Percentiles rank a stretch among this genome's conserved stretches.
These are phyloP conservation scores for Trichonephila inaurata DNA, from an alignment of 1,140 invertebrate species.

Conservation along the genomic window DNA sequence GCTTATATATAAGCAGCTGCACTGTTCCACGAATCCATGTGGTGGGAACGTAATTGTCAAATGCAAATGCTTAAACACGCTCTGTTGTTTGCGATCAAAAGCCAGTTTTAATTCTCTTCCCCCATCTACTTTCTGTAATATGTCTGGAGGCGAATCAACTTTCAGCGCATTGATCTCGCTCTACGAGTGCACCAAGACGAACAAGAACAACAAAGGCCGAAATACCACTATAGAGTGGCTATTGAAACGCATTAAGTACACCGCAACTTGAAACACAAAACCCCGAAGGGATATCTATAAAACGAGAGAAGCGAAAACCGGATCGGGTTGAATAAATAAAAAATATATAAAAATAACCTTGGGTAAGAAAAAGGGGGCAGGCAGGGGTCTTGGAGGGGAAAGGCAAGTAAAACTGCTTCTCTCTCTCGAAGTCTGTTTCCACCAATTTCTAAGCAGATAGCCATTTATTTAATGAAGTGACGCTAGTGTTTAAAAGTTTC, in stretches of 20 bases:
- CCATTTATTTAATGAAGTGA: slow-evolving; percentile 62
- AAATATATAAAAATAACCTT: slow-evolving; percentile 71
- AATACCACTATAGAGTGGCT: slow-evolving; percentile 40
- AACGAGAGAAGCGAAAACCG: slow-evolving; percentile 67
- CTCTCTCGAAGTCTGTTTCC: slow-evolving; percentile 19
- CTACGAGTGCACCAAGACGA: slow-evolving; percentile 35
- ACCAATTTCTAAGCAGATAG: slow-evolving; percentile 8
- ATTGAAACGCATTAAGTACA: slow-evolving; percentile 61
- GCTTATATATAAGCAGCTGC: background rate
- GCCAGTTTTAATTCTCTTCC: slow-evolving; percentile 58
- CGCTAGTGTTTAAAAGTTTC: slow-evolving; percentile 46
- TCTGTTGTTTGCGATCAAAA: slow-evolving; percentile 9
- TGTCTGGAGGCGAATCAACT: slow-evolving; percentile 54
- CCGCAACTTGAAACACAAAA: slow-evolving; percentile 49
- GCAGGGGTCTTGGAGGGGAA: slow-evolving; percentile 31
- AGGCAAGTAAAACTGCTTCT: slow-evolving; percentile 51
- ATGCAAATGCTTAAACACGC: slow-evolving; percentile 8
- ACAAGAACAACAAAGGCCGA: slow-evolving; percentile 51
- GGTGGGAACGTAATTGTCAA: slow-evolving; percentile 14
- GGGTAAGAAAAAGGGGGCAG: slow-evolving; percentile 50
- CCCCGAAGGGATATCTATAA: slow-evolving; percentile 57
- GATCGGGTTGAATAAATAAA: slow-evolving; percentile 61
- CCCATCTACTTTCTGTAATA: slow-evolving; percentile 38
- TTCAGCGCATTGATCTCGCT: slow-evolving; percentile 61
- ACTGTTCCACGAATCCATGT: background rate